phyloP scores from a whole-genome alignment of 2,113 vertebrate genomes.

The Myiozetetes cayanensis region DNA sequence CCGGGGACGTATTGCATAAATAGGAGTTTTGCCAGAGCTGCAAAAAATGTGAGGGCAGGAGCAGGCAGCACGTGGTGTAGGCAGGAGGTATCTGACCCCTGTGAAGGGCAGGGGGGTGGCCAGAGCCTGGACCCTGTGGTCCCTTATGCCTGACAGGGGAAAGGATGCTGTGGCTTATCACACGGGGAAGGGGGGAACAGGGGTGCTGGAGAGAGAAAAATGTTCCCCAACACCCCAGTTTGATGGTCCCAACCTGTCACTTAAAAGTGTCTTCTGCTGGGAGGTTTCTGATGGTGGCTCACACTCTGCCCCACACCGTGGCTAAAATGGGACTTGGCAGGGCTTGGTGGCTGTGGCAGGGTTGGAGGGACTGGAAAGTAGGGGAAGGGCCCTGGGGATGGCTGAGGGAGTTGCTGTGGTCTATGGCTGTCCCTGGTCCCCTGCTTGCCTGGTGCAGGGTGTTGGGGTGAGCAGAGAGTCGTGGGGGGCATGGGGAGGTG shows the following conservation, averaged over 20 bases:
- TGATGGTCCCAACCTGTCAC: background rate
- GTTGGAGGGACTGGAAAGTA: background rate
- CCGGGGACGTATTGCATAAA: conserved; percentile 48
- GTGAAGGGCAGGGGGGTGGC: background rate
- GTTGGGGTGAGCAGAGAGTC: rapidly evolving
- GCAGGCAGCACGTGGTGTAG: background rate
- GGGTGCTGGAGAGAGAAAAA: background rate
- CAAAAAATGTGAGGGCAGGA: conserved; percentile 2
- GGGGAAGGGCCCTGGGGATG: background rate
- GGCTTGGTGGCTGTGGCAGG: background rate
- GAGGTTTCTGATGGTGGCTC: background rate
- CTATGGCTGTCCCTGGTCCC: rapidly evolving
- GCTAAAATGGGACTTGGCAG: background rate
- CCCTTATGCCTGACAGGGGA: background rate
- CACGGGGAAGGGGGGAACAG: background rate
- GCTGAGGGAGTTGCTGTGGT: background rate
- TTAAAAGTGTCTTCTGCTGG: background rate
- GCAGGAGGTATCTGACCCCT: background rate
- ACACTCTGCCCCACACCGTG: background rate
- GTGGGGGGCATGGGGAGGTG: background rate
- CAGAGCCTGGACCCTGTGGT: rapidly evolving
- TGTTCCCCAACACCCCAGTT: rapidly evolving
- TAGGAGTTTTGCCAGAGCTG: conserved; percentile 34
- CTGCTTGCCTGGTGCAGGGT: background rate
- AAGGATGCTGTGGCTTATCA: background rate